A percentile compares a stretch with the other conserved stretches of the same genome.
These are phyloP conservation scores for Pampus argenteus DNA, from an alignment of 2,797 vertebrate genomes.

Conservation along the genomic window DNA sequence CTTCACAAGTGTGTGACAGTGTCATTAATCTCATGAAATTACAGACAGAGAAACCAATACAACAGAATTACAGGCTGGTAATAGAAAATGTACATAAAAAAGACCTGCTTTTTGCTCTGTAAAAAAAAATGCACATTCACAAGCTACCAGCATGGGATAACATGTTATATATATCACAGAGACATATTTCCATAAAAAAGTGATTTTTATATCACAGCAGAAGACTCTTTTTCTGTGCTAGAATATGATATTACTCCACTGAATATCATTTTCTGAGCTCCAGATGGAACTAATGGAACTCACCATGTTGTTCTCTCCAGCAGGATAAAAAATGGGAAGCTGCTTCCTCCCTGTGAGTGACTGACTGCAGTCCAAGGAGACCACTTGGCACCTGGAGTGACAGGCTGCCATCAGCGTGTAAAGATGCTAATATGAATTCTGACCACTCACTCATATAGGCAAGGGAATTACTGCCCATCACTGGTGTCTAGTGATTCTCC, in stretches of 20 bases:
- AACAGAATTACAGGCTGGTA: slow-evolving; percentile 65
- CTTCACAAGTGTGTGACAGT: slow-evolving; percentile 80
- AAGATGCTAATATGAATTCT: slow-evolving; percentile 85
- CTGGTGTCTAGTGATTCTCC: slow-evolving; percentile 68
- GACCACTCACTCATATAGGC: slow-evolving; percentile 80
- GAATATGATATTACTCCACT: slow-evolving; percentile 21
- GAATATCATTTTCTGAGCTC: slow-evolving; percentile 33
- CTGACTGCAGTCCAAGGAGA: slow-evolving; percentile 72
- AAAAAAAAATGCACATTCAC: slow-evolving; percentile 19
- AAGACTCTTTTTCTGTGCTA: neutral
- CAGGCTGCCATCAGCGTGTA: slow-evolving; percentile 78
- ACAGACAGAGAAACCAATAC: slow-evolving; percentile 78
- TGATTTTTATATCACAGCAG: neutral
- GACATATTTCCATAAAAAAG: neutral
- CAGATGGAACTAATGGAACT: slow-evolving; percentile 46
- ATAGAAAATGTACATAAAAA: slow-evolving; percentile 50
- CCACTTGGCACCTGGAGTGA: slow-evolving; percentile 82
- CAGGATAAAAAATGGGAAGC: slow-evolving; percentile 55
- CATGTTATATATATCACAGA: slow-evolving; percentile 4
- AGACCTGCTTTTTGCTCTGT: slow-evolving; percentile 11
- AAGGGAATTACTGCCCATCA: slow-evolving; percentile 79
- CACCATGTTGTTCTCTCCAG: slow-evolving; percentile 33
- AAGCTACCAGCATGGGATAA: neutral
- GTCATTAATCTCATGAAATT: slow-evolving; percentile 82
- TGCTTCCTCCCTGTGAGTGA: slow-evolving; percentile 61